These are phyloP conservation scores for Takifugu flavidus DNA, from an alignment of 2,113 vertebrate species.

Conservation along the genomic window DNA sequence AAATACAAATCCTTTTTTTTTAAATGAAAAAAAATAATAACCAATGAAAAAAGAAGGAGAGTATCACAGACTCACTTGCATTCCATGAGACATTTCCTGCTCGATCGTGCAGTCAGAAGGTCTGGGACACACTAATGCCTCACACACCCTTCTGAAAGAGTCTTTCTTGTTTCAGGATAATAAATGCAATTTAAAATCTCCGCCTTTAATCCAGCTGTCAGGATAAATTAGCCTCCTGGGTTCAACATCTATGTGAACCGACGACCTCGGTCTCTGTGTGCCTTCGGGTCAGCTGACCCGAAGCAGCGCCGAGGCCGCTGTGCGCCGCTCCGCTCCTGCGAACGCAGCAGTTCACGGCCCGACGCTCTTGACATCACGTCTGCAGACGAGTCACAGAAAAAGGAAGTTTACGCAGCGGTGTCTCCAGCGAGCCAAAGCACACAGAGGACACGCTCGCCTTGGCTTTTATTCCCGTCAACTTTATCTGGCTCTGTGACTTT, in stretches of 20 bases:
- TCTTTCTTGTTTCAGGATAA: constrained; percentile 45
- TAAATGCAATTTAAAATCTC: not conserved
- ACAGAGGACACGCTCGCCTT: constrained; percentile 22
- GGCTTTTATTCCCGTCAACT: constrained; percentile 12
- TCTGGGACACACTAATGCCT: constrained; percentile 33
- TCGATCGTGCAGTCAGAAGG: constrained; percentile 54
- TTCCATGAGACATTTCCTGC: constrained; percentile 65
- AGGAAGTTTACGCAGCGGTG: constrained; percentile 26
- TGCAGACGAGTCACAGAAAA: constrained; percentile 20
- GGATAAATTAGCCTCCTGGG: not conserved
- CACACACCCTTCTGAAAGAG: constrained; percentile 44
- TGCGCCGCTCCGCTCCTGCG: not conserved
- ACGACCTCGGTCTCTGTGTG: constrained; percentile 4
- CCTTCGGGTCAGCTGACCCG: constrained; percentile 27
- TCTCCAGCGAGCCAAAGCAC: constrained; percentile 37
- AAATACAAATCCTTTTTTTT: too few species aligned
- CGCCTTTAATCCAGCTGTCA: not conserved
- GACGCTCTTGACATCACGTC: constrained; percentile 14
- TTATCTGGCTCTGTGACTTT: constrained; percentile 18
- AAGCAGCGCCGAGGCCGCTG: constrained; percentile 1
- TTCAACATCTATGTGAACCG: not conserved
- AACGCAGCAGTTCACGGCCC: constrained; percentile 20
- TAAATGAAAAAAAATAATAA: not conserved
- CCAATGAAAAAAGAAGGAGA: not conserved
- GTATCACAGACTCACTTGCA: constrained; percentile 21